These are phyloP conservation scores for Mesorhabditis sp. DNA, from an alignment of 2,888 invertebrate genomes.

Conservation along the genomic window DNA sequence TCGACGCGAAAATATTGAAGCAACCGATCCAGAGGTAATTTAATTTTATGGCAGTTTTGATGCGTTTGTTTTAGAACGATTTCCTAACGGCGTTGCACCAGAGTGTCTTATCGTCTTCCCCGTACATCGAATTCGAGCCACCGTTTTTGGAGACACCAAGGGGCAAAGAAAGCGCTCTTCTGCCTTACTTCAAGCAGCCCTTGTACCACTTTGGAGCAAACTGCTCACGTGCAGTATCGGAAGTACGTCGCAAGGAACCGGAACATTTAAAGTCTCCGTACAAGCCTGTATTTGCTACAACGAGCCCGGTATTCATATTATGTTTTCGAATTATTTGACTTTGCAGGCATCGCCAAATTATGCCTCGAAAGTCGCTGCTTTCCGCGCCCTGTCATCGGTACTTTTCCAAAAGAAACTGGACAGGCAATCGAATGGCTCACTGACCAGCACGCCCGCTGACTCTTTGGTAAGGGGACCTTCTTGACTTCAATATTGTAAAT, in stretches of 20 bases:
- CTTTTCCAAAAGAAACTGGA: slow-evolving; percentile 26
- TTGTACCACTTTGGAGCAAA: slow-evolving; percentile 30
- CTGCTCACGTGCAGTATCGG: too few relatives aligned
- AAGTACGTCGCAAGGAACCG: too few relatives aligned
- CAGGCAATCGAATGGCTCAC: slow-evolving; percentile 13
- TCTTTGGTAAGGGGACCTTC: too few relatives aligned
- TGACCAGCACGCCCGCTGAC: too few relatives aligned
- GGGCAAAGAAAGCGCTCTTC: slow-evolving; percentile 69
- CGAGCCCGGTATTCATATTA: too few relatives aligned
- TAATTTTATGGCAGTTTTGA: slow-evolving; percentile 3
- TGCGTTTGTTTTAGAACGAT: slow-evolving; percentile 22
- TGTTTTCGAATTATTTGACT: too few relatives aligned
- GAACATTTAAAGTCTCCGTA: background rate
- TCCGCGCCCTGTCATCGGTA: slow-evolving; percentile 78
- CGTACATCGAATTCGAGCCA: slow-evolving; percentile 76
- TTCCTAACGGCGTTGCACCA: slow-evolving; percentile 32
- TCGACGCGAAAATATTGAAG: slow-evolving; percentile 30
- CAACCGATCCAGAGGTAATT: slow-evolving; percentile 24
- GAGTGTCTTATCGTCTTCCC: slow-evolving; percentile 74
- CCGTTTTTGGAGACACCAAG: slow-evolving; percentile 77
- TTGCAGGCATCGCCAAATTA: background rate
- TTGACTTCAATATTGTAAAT: too few relatives aligned
- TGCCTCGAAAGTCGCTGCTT: slow-evolving; percentile 71
- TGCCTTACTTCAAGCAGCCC: slow-evolving; percentile 57
- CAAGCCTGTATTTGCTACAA: background rate